phyloP scores from a whole-genome alignment of 1,140 invertebrate genomes.

The Reticulitermes speratus region DNA sequence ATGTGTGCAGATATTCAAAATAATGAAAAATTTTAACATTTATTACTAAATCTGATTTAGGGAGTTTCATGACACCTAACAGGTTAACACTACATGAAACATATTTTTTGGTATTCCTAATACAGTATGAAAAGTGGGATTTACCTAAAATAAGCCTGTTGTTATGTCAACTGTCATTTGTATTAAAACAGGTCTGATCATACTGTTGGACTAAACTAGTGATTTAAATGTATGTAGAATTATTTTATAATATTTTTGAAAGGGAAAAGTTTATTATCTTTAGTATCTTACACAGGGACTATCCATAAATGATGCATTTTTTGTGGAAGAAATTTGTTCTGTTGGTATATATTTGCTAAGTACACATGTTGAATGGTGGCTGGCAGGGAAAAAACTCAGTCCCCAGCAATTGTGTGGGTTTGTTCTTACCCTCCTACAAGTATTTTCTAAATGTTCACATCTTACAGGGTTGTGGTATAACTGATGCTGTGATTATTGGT shows the following conservation, averaged over 20 bases:
- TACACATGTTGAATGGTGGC: background rate
- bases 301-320: background rate
- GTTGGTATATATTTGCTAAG: background rate
- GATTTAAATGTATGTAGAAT: background rate
- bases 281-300: background rate
- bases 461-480: no score
- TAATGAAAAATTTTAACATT: no score
- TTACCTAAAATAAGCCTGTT: background rate
- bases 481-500: no score
- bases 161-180: background rate
- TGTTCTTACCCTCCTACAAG: no score
- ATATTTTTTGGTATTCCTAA: background rate
- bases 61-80: background rate
- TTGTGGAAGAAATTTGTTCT: background rate
- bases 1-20: no score
- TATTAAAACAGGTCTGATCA: background rate
- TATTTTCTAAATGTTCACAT: no score
- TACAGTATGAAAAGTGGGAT: background rate
- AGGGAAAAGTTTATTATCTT: background rate
- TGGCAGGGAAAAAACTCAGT: background rate
- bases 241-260: constrained; percentile 8
- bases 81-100: background rate
- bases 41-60: no score
- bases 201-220: background rate
- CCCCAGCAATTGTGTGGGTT: no score